Conservation (phyloP, 2,888 invertebrate genomes). For the Smittia sp. region DNA sequence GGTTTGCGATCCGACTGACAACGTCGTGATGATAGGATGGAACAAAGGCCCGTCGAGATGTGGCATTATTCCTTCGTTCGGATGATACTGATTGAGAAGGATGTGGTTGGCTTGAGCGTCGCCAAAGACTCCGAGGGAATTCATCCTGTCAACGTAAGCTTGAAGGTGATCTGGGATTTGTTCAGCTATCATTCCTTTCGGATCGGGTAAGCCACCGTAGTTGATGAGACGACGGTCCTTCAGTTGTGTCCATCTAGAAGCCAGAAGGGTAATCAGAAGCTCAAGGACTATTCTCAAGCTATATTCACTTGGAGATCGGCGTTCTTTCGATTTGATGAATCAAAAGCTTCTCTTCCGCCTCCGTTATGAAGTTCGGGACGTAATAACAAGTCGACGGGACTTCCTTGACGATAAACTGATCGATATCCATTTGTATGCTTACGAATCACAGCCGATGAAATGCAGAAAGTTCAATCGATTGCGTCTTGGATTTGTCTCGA, state of each 20-base stretch:
- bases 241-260: constrained; percentile 89
- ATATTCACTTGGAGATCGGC: constrained; percentile 55
- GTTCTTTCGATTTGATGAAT: constrained; percentile 70
- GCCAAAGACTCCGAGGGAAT: constrained; percentile 55
- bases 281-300: neutral
- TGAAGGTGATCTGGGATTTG: constrained; percentile 82
- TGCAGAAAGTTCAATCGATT: too few relatives aligned
- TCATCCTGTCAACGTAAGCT: constrained; percentile 67
- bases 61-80: constrained; percentile 96
- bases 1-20: constrained; percentile 87
- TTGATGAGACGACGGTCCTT: constrained; percentile 91
- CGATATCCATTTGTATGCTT: constrained; percentile 4
- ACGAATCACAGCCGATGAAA: neutral
- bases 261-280: too few relatives aligned
- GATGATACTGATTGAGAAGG: constrained; percentile 87
- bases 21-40: constrained; percentile 87
- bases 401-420: constrained; percentile 57
- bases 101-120: constrained; percentile 85
- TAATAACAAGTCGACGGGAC: constrained; percentile 58
- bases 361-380: constrained; percentile 81
- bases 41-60: constrained; percentile 95
- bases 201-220: constrained; percentile 94
- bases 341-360: constrained; percentile 68
- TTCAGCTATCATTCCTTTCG: constrained; percentile 91
- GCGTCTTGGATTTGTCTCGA: too few relatives aligned